phyloP scores from a whole-genome alignment of 2,797 vertebrate species.

The Leptoclinus maculatus region DNA sequence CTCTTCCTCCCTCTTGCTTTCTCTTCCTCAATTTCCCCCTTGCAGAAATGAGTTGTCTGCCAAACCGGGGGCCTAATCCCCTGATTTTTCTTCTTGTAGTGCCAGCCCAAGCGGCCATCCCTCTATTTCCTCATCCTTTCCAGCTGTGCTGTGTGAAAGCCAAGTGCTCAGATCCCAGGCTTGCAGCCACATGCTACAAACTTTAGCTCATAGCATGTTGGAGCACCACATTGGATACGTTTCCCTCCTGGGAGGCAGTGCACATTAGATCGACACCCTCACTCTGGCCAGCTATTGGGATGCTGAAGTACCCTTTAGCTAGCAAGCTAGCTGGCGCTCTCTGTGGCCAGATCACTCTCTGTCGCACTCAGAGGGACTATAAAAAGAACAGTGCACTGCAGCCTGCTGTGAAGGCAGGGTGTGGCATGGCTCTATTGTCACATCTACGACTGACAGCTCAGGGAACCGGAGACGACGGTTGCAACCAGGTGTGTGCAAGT shows the following conservation, averaged over 20 bases:
- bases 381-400: constrained; percentile 73
- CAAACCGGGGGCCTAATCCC: constrained; percentile 73
- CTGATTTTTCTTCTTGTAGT: constrained; percentile 68
- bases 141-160: constrained; percentile 62
- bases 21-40: constrained; percentile 57
- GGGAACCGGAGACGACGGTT: constrained; percentile 22
- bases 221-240: constrained; percentile 56
- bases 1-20: constrained; percentile 25
- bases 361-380: constrained; percentile 64
- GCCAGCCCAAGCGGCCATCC: constrained; percentile 55
- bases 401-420: constrained; percentile 62
- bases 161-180: constrained; percentile 64
- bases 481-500: constrained; percentile 44
- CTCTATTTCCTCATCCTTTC: constrained; percentile 58
- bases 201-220: constrained; percentile 57
- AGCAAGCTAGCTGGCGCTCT: constrained; percentile 42
- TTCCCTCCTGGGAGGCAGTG: constrained; percentile 56
- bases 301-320: constrained; percentile 44
- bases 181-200: constrained; percentile 57
- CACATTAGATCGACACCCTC: constrained; percentile 71
- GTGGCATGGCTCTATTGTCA: constrained; percentile 65
- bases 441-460: constrained; percentile 54
- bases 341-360: constrained; percentile 61
- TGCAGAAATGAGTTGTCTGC: constrained; percentile 62
- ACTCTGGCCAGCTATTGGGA: constrained; percentile 43